These are phyloP conservation scores for Microcebus ravelobensis DNA, from an alignment of 2,113 vertebrate genomes.

Conservation along the genomic window DNA sequence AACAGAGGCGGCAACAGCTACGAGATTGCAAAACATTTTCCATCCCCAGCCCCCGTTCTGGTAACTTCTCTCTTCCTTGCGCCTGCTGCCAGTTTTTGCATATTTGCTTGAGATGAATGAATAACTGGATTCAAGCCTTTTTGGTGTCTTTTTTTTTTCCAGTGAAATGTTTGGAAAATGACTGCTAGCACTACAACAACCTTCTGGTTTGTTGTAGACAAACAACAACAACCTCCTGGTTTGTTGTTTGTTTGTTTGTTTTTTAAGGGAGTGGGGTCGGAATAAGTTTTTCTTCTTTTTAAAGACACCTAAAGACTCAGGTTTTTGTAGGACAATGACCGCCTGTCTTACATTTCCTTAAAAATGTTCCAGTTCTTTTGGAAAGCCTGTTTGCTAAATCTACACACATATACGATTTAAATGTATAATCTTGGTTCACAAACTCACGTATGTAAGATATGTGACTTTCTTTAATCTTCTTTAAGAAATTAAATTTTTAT, in stretches of 20 bases:
- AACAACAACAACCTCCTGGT: constrained; percentile 5
- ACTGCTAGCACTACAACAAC: constrained; percentile 22
- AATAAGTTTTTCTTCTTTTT: constrained; percentile 36
- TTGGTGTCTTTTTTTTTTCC: not conserved
- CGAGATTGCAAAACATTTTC: constrained; percentile 63
- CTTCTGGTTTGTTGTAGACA: not conserved
- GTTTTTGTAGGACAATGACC: not conserved
- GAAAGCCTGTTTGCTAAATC: not conserved
- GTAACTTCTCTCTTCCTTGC: constrained; percentile 42
- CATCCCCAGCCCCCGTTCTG: constrained; percentile 53
- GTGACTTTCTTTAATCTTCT: not conserved
- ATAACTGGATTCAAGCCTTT: constrained; percentile 69
- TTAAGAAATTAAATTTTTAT: not conserved
- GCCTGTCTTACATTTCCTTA: not conserved
- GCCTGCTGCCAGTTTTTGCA: constrained; percentile 59
- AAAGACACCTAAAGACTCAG: not conserved
- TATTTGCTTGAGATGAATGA: constrained; percentile 71
- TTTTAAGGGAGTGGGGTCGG: not conserved
- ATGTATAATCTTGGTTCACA: not conserved
- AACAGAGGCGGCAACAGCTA: not conserved
- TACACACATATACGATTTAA: not conserved
- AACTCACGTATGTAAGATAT: not conserved
- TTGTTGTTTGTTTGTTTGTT: not conserved
- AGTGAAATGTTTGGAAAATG: constrained; percentile 68
- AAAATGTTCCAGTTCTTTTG: not conserved